Percentiles rank a stretch among this genome's conserved stretches.
These are phyloP conservation scores for Mactra quadrangularis DNA, from an alignment of 1,140 invertebrate genomes.

Conservation along the genomic window DNA sequence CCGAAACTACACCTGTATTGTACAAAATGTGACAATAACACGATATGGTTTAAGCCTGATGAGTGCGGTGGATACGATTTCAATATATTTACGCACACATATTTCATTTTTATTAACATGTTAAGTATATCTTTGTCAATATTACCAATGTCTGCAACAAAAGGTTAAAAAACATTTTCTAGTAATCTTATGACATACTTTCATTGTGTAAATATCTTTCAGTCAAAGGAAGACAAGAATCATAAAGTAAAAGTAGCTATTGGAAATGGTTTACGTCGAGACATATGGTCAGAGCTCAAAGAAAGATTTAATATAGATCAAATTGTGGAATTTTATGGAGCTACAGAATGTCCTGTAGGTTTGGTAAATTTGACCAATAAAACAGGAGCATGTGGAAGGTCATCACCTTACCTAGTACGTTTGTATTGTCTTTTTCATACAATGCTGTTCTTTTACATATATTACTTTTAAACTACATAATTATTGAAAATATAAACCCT, in stretches of 20 bases:
- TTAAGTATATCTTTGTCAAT: too few species aligned
- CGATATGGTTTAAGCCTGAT: too few species aligned
- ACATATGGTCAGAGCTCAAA: constrained; percentile 73
- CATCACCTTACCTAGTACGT: constrained; percentile 75
- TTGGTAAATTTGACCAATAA: constrained; percentile 66
- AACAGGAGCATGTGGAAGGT: constrained; percentile 66
- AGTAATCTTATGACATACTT: neutral
- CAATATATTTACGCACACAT: too few species aligned
- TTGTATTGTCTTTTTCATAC: too few species aligned
- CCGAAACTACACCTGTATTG: too few species aligned
- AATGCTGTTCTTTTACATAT: too few species aligned
- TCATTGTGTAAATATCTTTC: constrained; percentile 3
- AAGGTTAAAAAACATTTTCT: neutral
- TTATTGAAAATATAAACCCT: too few species aligned
- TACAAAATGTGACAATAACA: too few species aligned
- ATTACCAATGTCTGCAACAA: too few species aligned
- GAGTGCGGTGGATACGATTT: too few species aligned
- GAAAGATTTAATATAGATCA: constrained; percentile 68
- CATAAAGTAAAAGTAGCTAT: constrained; percentile 67
- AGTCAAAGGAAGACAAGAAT: constrained; percentile 63
- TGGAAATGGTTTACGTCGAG: constrained; percentile 73
- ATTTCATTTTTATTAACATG: too few species aligned
- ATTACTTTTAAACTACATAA: too few species aligned
- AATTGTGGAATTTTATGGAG: constrained; percentile 73
- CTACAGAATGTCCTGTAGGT: constrained; percentile 68